Percentiles rank a stretch among this genome's conserved stretches.
Evolutionary conservation across 2,113 vertebrate genomes (phyloP).

Genomic region (Saimiri boliviensis): DNA sequence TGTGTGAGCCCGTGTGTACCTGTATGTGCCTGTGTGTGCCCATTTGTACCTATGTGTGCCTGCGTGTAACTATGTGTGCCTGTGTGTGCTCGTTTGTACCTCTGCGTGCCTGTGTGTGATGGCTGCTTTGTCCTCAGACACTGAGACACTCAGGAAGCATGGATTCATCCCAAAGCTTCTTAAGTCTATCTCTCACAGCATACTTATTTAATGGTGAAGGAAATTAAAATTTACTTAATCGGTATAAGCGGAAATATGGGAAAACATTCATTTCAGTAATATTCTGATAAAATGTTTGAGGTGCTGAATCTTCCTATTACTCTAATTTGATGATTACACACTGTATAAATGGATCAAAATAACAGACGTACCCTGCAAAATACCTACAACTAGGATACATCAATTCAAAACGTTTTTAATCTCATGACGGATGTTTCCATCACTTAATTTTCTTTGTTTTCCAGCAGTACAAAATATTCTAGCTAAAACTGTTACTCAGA

Average conservation of each 20-base stretch:
- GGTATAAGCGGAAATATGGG: not conserved
- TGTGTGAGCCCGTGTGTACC: too few species aligned
- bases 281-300: too few species aligned
- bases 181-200: not conserved
- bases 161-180: not conserved
- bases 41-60: too few species aligned
- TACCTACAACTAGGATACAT: too few species aligned
- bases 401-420: too few species aligned
- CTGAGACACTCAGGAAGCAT: fast-evolving
- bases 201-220: not conserved
- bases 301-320: too few species aligned
- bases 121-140: too few species aligned
- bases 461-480: not conserved
- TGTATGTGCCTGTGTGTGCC: too few species aligned
- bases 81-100: not conserved
- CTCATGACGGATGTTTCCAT: not conserved
- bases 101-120: not conserved
- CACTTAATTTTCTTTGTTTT: not conserved
- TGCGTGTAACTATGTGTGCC: too few species aligned
- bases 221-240: not conserved
- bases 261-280: not conserved
- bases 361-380: too few species aligned
- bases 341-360: too few species aligned
- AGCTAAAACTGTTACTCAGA: not conserved
- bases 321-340: too few species aligned